Percentiles rank a stretch among this genome's conserved stretches.
These are phyloP conservation scores for Empidonax alnorum DNA, from an alignment of 2,113 vertebrate genomes.

Conservation along the genomic window DNA sequence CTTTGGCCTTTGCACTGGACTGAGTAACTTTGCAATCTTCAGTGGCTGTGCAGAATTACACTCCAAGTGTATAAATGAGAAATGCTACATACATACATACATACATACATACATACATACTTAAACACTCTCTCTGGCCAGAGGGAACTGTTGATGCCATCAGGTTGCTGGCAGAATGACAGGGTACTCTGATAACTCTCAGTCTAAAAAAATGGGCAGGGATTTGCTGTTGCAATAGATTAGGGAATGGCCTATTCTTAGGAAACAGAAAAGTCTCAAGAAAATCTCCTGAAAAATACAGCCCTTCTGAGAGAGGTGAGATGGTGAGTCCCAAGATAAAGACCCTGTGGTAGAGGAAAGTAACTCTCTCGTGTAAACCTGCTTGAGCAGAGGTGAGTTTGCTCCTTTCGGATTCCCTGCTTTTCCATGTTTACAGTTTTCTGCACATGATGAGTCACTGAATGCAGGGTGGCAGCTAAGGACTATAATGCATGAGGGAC, in stretches of 20 bases:
- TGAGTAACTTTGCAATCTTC: not conserved
- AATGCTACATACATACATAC: not conserved
- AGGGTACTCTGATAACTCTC: not conserved
- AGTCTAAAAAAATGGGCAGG: not conserved
- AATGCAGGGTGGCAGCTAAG: not conserved
- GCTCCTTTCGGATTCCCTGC: not conserved
- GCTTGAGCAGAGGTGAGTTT: not conserved
- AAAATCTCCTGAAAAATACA: not conserved
- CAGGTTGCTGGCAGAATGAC: not conserved
- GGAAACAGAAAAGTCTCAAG: not conserved
- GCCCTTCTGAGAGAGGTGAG: not conserved
- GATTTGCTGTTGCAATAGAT: not conserved
- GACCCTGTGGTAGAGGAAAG: not conserved
- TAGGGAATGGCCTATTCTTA: not conserved
- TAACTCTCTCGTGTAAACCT: rapidly evolving
- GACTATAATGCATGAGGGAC: not conserved
- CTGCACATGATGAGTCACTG: not conserved
- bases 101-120: not conserved
- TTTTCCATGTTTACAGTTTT: not conserved
- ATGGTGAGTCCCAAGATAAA: not conserved
- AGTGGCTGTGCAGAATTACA: not conserved
- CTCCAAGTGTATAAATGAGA: not conserved
- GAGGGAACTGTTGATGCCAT: not conserved
- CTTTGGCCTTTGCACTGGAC: not conserved
- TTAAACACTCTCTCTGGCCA: not conserved